Percentiles rank a stretch among this genome's conserved stretches.
These are phyloP conservation scores for Ptilonorhynchus violaceus DNA, from an alignment of 2,113 vertebrate genomes.

Conservation along the genomic window DNA sequence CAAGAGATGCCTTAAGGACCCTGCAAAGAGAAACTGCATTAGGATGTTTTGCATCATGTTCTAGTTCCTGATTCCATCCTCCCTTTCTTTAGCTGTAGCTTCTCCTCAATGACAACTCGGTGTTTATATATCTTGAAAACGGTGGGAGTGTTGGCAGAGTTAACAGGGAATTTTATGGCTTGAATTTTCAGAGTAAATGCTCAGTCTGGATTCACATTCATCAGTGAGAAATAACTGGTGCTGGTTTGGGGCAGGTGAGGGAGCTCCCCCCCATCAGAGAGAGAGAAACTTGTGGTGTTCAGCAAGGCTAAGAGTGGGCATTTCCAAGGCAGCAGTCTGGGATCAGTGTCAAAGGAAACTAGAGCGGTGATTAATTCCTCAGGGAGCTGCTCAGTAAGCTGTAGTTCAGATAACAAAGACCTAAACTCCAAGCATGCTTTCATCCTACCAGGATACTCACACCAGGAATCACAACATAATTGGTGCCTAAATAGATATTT, in stretches of 20 bases:
- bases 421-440: not conserved
- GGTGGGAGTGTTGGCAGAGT: accelerated
- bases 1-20: not conserved
- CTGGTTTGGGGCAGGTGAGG: not conserved
- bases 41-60: not conserved
- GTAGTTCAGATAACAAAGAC: not conserved
- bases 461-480: not conserved
- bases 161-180: not conserved
- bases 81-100: not conserved
- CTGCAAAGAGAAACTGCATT: not conserved
- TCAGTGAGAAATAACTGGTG: not conserved
- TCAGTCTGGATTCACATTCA: not conserved
- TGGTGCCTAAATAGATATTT: not conserved
- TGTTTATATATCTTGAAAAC: not conserved
- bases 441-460: not conserved
- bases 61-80: not conserved
- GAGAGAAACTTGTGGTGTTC: not conserved
- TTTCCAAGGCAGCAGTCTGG: not conserved
- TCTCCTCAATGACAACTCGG: not conserved
- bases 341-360: not conserved
- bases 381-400: not conserved
- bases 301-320: too few relatives aligned
- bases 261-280: not conserved
- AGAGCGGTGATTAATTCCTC: not conserved
- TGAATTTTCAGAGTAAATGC: not conserved